These are phyloP conservation scores for Kryptopterus vitreolus DNA, from an alignment of 2,797 vertebrate species.

Conservation along the genomic window DNA sequence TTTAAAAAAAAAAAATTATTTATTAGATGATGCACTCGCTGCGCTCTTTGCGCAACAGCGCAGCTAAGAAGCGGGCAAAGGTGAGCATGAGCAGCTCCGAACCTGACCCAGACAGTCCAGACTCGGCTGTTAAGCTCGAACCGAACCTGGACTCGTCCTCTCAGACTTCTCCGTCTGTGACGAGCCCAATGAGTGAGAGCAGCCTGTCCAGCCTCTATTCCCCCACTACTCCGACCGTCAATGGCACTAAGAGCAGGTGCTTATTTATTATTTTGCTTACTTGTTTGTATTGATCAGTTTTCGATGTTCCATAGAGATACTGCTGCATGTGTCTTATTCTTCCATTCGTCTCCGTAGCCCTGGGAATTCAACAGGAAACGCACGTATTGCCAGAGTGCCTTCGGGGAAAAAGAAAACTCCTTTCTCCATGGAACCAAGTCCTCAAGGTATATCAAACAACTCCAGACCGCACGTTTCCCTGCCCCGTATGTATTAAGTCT, in stretches of 20 bases:
- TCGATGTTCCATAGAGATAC: background rate
- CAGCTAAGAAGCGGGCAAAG: constrained; percentile 90
- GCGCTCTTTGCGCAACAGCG: constrained; percentile 85
- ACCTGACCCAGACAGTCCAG: constrained; percentile 78
- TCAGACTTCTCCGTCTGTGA: constrained; percentile 72
- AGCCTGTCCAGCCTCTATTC: constrained; percentile 79
- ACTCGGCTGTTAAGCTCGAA: constrained; percentile 78
- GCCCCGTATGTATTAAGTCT: background rate
- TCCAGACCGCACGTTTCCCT: background rate
- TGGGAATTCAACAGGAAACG: constrained; percentile 62
- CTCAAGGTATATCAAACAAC: constrained; percentile 71
- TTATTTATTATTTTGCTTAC: background rate
- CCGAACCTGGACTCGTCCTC: constrained; percentile 72
- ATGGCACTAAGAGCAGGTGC: constrained; percentile 66
- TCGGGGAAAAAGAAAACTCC: constrained; percentile 71
- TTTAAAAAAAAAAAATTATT: no score
- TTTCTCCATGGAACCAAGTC: constrained; percentile 65
- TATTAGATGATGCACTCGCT: constrained; percentile 89
- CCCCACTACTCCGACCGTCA: constrained; percentile 63
- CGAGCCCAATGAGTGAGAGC: constrained; percentile 80
- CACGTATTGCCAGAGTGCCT: constrained; percentile 64
- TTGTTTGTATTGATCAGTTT: background rate
- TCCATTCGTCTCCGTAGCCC: constrained; percentile 58
- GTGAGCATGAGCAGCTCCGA: constrained; percentile 75
- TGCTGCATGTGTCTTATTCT: background rate